Evolutionary conservation across 2,888 invertebrate genomes (phyloP), one percentile per base, ranked within the genome.

Genomic region (Drosophila mettleri): DNA sequence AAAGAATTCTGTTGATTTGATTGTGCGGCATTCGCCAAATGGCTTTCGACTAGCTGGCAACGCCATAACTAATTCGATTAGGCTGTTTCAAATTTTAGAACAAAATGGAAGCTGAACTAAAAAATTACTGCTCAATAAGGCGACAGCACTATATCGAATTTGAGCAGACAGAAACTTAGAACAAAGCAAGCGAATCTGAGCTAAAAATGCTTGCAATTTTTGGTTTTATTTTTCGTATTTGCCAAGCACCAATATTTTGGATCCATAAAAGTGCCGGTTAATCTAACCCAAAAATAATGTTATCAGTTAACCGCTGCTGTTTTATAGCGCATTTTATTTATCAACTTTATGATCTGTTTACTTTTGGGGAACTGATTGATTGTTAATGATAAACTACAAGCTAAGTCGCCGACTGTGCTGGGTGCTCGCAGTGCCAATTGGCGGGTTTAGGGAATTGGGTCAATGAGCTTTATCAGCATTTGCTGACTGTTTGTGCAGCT

Each of bases 391-490:
- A 66, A 72, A 72, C 60, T 57, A 68, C 27, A 12, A 27, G 78
- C 74, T 78, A 60, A 77, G 81, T 61, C 57, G 59, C 53, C 52
- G 45, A 29, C 53, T 49, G 34, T 46, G 27, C 27, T 6, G 27
- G n/a, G n/a, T n/a, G n/a, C n/a, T n/a, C n/a, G n/a, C n/a, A n/a
- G 57, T 61, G 55, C 55, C 66, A 53, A 55, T 66, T 63, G 62
- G 59, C 66, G 33, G 59, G 60, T 59, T 14, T 53, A 66, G 60
- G 46, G 51, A 82, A 84, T 63, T 88, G 66, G 88, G 88, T 86
- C 86, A 84, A 75, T 69, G 73, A 65, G 84, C 80, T 75, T 77
- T 88, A 74, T 82, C 83, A 46, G 34, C 61, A 48, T 52, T 60
- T 46, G 31, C 51, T 43, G 29, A 46, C 45, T 74, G 69, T 83